A percentile compares a stretch with the other conserved stretches of the same genome.
phyloP scores from a whole-genome alignment of 2,113 vertebrate genomes.

The Pelobates fuscus region DNA sequence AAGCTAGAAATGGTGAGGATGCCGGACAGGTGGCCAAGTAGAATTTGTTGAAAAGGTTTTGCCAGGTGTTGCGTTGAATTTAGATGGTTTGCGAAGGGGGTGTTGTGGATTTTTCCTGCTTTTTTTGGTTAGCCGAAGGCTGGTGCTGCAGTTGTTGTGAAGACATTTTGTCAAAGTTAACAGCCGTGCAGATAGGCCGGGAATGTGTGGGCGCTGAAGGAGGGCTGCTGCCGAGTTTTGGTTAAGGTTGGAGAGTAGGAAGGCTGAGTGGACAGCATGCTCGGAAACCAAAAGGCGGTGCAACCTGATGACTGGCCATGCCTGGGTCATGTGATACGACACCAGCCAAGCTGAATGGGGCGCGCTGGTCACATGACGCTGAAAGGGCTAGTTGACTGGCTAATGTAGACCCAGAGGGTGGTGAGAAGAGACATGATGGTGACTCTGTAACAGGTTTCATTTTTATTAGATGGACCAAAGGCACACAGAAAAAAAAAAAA shows the following conservation, averaged over 20 bases:
- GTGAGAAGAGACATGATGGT: conserved; percentile 99
- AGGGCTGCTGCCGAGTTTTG: conserved; percentile 88
- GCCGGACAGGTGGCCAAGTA: conserved; percentile 98
- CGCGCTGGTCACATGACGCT: conserved; percentile 99
- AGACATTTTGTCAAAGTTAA: conserved; percentile 91
- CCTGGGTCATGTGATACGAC: conserved; percentile 99
- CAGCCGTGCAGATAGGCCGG: conserved; percentile 95
- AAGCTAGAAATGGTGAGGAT: conserved; percentile 99
- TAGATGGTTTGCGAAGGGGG: conserved; percentile 91
- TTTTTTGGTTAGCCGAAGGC: conserved; percentile 98
- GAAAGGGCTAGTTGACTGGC: conserved; percentile 99
- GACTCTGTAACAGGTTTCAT: conserved; percentile 99
- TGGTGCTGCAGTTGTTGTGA: conserved; percentile 97
- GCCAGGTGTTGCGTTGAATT: conserved; percentile 99
- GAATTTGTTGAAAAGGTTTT: conserved; percentile 99
- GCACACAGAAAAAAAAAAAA: conserved; percentile 80
- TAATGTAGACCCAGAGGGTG: conserved; percentile 98
- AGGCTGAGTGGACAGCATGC: conserved; percentile 95
- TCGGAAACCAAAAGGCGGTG: conserved; percentile 98
- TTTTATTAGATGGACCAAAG: conserved; percentile 97
- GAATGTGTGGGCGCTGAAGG: conserved; percentile 89
- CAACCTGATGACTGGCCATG: conserved; percentile 99
- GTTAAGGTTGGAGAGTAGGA: conserved; percentile 98
- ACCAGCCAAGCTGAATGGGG: conserved; percentile 99
- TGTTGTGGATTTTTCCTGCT: conserved; percentile 96